A percentile compares a stretch with the other conserved stretches of the same genome.
phyloP scores from a whole-genome alignment of 2,888 invertebrate genomes.

The Xestia ashworthii region DNA sequence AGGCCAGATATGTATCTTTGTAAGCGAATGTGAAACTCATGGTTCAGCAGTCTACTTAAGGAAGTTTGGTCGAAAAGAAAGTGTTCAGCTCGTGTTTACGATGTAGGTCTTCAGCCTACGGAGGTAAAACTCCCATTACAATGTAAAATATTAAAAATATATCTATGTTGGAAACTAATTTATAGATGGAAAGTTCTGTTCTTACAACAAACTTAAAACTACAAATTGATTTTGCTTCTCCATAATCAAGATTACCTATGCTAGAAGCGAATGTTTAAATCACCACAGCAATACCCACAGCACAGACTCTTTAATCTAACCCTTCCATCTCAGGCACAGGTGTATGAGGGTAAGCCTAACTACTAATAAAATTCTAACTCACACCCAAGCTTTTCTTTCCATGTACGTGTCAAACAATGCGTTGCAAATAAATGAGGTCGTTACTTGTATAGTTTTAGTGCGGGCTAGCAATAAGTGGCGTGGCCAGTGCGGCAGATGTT shows the following conservation, averaged over 20 bases:
- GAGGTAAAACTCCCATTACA: background rate
- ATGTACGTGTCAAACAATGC: constrained; percentile 40
- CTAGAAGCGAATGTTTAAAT: background rate
- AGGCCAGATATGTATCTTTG: constrained; percentile 2
- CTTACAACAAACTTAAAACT: background rate
- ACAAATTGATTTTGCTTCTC: background rate
- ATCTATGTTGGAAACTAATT: background rate
- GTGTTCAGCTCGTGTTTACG: background rate
- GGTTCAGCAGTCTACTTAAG: background rate
- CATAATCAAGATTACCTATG: background rate
- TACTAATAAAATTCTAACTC: constrained; percentile 39
- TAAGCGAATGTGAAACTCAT: no score
- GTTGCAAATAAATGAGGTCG: constrained; percentile 49
- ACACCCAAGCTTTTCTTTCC: constrained; percentile 15
- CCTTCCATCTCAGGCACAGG: background rate
- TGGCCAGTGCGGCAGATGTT: constrained; percentile 80
- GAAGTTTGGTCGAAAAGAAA: background rate
- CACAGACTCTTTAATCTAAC: background rate
- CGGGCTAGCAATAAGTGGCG: constrained; percentile 66
- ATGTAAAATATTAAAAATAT: background rate
- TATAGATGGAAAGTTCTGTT: background rate
- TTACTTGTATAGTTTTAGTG: constrained; percentile 58
- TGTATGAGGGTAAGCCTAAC: constrained; percentile 1
- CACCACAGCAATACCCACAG: background rate
- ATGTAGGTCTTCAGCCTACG: background rate